Percentiles rank a stretch among this genome's conserved stretches.
phyloP scores from a whole-genome alignment of 2,888 invertebrate species.

The Pandemis corylana region DNA sequence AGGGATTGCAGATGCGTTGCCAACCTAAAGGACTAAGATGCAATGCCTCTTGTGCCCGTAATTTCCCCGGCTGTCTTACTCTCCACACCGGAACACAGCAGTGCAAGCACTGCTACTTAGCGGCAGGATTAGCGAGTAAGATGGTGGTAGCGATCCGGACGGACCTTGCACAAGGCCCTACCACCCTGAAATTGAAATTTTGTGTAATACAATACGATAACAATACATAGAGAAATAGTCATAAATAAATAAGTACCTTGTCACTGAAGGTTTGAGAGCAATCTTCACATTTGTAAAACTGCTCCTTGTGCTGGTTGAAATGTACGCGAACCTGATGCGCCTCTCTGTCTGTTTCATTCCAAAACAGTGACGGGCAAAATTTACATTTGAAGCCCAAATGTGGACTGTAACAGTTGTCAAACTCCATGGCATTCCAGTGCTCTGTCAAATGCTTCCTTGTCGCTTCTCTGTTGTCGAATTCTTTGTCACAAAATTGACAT shows the following conservation, averaged over 20 bases:
- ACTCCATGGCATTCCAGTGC: conserved; percentile 68
- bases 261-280: conserved; percentile 75
- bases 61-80: too few relatives aligned
- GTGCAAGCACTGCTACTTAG: too few relatives aligned
- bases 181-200: too few relatives aligned
- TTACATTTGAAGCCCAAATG: conserved; percentile 81
- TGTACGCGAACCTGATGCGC: conserved; percentile 73
- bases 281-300: conserved; percentile 73
- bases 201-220: not conserved
- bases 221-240: conserved; percentile 24
- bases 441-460: conserved; percentile 69
- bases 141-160: too few relatives aligned
- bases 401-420: conserved; percentile 77
- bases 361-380: conserved; percentile 78
- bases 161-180: too few relatives aligned
- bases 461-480: conserved; percentile 70
- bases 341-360: conserved; percentile 81
- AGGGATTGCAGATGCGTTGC: too few relatives aligned
- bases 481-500: conserved; percentile 82
- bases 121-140: too few relatives aligned
- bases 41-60: too few relatives aligned
- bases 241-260: conserved; percentile 62
- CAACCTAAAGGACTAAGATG: too few relatives aligned
- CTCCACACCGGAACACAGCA: too few relatives aligned
- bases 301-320: conserved; percentile 61